Evolutionary conservation across 2,797 vertebrate species (phyloP).

Genomic region (Dendrocincla tyrannina): DNA sequence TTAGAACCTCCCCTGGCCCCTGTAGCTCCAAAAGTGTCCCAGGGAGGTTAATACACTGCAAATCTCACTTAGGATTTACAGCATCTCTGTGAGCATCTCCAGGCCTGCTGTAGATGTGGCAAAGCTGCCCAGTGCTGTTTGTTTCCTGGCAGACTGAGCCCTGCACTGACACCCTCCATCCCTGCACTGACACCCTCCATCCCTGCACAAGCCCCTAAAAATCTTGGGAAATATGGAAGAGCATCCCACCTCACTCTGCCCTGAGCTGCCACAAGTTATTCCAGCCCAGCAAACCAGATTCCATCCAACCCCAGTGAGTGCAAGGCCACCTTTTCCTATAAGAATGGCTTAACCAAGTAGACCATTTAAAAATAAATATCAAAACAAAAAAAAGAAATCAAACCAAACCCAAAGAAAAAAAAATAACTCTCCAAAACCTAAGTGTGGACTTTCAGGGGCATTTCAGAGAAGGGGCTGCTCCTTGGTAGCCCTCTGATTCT

Average conservation of each 20-base stretch:
- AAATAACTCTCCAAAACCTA: not conserved
- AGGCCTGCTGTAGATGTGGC: not conserved
- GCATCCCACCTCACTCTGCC: not conserved
- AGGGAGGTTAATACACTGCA: accelerated
- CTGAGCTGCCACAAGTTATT: accelerated
- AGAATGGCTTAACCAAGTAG: not conserved
- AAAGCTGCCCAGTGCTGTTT: not conserved
- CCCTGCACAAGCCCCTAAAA: accelerated
- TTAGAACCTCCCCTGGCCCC: accelerated
- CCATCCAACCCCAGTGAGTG: not conserved
- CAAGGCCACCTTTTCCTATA: not conserved
- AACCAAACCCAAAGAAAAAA: not conserved
- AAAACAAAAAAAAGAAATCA: not conserved
- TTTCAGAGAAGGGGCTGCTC: not conserved
- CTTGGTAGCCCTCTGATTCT: not conserved
- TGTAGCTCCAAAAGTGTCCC: not conserved
- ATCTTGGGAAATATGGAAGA: not conserved
- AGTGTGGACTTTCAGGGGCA: not conserved
- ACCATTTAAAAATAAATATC: not conserved
- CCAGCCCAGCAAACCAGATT: not conserved
- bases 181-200: not conserved
- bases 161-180: not conserved
- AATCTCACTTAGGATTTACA: not conserved
- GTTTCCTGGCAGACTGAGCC: not conserved
- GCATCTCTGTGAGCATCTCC: not conserved